phyloP scores from a whole-genome alignment of 2,113 vertebrate species.

The Oxyruncus cristatus region DNA sequence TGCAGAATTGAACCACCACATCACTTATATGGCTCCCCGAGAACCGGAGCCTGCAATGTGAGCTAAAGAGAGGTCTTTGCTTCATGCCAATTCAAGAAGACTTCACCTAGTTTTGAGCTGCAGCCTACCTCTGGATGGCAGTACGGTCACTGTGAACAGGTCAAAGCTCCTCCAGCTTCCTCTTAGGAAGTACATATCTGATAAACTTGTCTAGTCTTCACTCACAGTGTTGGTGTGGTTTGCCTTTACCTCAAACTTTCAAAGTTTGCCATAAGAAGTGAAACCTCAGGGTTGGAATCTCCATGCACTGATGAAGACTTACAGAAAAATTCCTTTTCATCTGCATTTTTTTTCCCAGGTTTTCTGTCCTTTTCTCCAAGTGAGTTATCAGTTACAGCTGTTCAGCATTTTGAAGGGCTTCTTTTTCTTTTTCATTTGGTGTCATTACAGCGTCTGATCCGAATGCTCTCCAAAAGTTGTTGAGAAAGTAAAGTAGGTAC shows the following conservation, averaged over 20 bases:
- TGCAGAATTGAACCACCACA: neutral
- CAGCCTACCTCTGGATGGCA: constrained; percentile 27
- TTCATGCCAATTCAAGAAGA: neutral
- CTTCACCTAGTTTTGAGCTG: neutral
- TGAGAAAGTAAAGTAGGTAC: neutral
- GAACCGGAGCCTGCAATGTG: neutral
- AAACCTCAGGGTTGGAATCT: neutral
- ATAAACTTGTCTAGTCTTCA: neutral
- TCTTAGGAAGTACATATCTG: neutral
- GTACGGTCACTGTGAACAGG: neutral
- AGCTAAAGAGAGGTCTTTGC: neutral
- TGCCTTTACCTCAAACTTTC: neutral
- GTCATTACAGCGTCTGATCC: neutral
- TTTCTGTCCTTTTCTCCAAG: neutral
- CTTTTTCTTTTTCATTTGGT: neutral
- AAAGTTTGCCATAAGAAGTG: neutral
- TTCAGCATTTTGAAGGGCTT: neutral
- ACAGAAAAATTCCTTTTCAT: neutral
- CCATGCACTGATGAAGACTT: neutral
- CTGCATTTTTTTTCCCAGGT: neutral
- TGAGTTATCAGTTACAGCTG: neutral
- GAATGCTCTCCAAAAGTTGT: neutral
- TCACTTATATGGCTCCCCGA: neutral
- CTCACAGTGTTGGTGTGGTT: neutral
- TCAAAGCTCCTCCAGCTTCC: neutral